Evolutionary conservation across 2,113 vertebrate species (phyloP), one percentile per base, ranked within the genome.

Genomic region (Chrysochloris asiatica): DNA sequence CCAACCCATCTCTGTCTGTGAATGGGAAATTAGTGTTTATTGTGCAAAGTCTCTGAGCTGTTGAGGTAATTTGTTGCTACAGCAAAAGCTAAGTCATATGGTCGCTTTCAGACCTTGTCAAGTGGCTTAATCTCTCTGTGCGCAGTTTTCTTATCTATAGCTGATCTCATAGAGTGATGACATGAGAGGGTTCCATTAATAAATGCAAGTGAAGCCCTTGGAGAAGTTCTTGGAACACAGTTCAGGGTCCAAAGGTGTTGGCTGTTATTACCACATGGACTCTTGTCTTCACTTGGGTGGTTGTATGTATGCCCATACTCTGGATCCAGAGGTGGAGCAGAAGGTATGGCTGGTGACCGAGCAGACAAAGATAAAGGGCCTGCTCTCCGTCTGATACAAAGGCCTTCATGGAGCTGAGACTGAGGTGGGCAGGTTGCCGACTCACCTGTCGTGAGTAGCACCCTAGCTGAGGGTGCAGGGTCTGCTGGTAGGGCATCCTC

Each of bases 361-460:
- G 2, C n/a, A 24, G 67, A 56, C 43, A 50, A 54, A 67, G 63
- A 45, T 13, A 3, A 56, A 63, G 22, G 45, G 19, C 9, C 43
- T n/a, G n/a, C n/a, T n/a, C n/a, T n/a, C n/a, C n/a, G n/a, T n/a
- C n/a, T n/a, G n/a, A n/a, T n/a, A n/a, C 6, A 6, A 75, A 67
- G 36, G 30, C n/a, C 81, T 79, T 50, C 2, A 4, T 19, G 50
- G 59, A 59, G 26, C 81, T 61, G 52, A 19, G 69, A 30, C 36
- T 52, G 48, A 50, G 83, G 52, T 45, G 33, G 38, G 30, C 41
- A 33, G 14, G 47, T 10, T 4, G 3, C 17, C 0, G 52, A 91
- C 81, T 1, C 71, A 98, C 97, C 97, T 97, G 98, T 82, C 92
- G 91, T 6, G 97, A 88, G 47, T 95, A 97, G 87, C 96, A 97